phyloP scores from a whole-genome alignment of 2,888 invertebrate species.

The Argyresthia goedartella region DNA sequence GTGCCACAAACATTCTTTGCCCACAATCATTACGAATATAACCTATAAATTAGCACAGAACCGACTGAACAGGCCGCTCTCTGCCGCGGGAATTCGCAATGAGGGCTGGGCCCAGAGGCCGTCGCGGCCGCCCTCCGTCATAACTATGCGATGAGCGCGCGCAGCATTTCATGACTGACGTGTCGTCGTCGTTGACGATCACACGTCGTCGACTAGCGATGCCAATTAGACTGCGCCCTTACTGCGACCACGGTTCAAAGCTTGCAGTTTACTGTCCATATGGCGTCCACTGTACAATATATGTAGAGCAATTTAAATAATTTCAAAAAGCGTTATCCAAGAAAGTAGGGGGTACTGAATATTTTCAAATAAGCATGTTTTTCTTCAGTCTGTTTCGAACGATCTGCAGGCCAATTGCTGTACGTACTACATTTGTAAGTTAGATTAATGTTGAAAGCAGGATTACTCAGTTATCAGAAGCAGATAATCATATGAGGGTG shows the following conservation, averaged over 20 bases:
- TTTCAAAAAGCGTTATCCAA: too few species aligned
- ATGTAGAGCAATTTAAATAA: too few species aligned
- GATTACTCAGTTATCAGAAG: too few species aligned
- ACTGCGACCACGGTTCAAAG: not conserved
- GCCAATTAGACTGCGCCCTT: constrained; percentile 30
- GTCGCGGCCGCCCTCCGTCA: constrained; percentile 24
- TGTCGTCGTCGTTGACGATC: not conserved
- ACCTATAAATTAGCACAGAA: constrained; percentile 60
- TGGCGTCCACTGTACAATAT: too few species aligned
- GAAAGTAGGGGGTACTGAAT: too few species aligned
- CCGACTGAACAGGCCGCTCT: constrained; percentile 42
- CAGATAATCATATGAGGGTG: too few species aligned
- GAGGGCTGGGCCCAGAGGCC: constrained; percentile 23
- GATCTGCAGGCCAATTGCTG: too few species aligned
- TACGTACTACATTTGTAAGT: too few species aligned
- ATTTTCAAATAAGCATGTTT: too few species aligned
- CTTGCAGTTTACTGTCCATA: not conserved
- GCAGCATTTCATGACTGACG: not conserved
- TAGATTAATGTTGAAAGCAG: too few species aligned
- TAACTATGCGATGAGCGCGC: constrained; percentile 17
- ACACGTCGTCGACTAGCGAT: constrained; percentile 13
- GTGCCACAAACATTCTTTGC: constrained; percentile 64
- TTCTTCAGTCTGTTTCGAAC: too few species aligned
- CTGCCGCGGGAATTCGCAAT: constrained; percentile 45
- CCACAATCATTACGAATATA: constrained; percentile 63